Percentiles rank a stretch among this genome's conserved stretches.
These are phyloP conservation scores for Trichogramma pretiosum DNA, from an alignment of 1,140 invertebrate species.

Conservation along the genomic window DNA sequence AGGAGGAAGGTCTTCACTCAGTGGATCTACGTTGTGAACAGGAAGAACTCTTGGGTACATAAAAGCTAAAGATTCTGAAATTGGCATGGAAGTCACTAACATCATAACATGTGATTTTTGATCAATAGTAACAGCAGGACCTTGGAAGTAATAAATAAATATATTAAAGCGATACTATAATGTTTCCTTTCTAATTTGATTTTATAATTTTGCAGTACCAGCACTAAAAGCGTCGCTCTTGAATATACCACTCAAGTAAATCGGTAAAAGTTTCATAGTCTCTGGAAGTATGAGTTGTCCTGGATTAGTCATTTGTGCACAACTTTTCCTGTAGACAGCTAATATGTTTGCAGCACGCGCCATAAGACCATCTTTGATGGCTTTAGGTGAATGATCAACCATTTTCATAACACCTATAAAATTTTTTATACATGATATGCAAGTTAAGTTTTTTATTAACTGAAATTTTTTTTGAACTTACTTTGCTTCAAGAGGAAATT, in stretches of 20 bases:
- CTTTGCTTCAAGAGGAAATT: slow-evolving; percentile 91
- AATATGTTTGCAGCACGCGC: slow-evolving; percentile 79
- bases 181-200: too few relatives aligned
- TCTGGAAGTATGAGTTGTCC: slow-evolving; percentile 96
- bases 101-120: slow-evolving; percentile 87
- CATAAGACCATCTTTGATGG: slow-evolving; percentile 66
- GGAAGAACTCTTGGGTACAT: slow-evolving; percentile 86
- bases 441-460: background rate
- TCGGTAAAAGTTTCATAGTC: slow-evolving; percentile 90
- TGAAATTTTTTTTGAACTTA: slow-evolving; percentile 31
- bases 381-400: slow-evolving; percentile 64
- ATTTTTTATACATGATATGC: background rate
- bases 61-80: slow-evolving; percentile 68
- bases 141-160: slow-evolving; percentile 29
- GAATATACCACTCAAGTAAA: slow-evolving; percentile 88
- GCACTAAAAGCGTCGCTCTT: slow-evolving; percentile 88
- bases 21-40: slow-evolving; percentile 53
- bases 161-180: background rate
- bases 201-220: slow-evolving; percentile 46
- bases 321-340: slow-evolving; percentile 87
- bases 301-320: slow-evolving; percentile 78
- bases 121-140: slow-evolving; percentile 76
- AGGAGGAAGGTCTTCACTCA: slow-evolving; percentile 48
- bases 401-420: slow-evolving; percentile 59
- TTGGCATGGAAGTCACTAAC: slow-evolving; percentile 72